Evolutionary conservation across 2,797 vertebrate species (phyloP), one percentile per base, ranked within the genome.

Genomic region (Benthosema pterotum): DNA sequence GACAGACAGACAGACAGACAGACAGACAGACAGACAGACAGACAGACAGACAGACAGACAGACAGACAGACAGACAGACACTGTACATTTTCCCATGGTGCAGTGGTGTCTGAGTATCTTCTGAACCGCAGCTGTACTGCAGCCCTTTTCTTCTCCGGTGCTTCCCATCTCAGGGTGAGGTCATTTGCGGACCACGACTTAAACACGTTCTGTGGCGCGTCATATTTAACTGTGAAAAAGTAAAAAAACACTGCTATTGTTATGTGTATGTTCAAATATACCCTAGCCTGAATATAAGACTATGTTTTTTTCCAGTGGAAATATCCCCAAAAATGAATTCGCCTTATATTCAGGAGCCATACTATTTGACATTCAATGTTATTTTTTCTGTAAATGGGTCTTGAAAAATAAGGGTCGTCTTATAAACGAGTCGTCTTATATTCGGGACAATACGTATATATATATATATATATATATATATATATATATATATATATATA

Each of bases 211-310:
- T 42, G 1, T 25, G 90, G 87, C 1, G 60, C 52, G 15, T 72
- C 60, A 50, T 79, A 88, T 57, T 90, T 91, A 19, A 91, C 90
- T 92, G 75, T 60, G 5, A 55, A 57, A n/a, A 66, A 57, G 45
- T 6, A 60, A 46, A 61, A 56, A 11, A 8, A 4, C 2, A 22
- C 19, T 22, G 22, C 22, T 25, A 25, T 32, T 32, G 28, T 32
- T 32, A 0, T n/a, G n/a, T n/a, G n/a, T n/a, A n/a, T n/a, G n/a
- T n/a, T n/a, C n/a, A n/a, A n/a, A n/a, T n/a, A n/a, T n/a, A n/a
- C n/a, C n/a, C n/a, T n/a, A n/a, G n/a, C n/a, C n/a, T n/a, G n/a
- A n/a, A n/a, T n/a, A n/a, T n/a, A n/a, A n/a, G n/a, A n/a, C n/a
- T n/a, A n/a, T n/a, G n/a, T n/a, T n/a, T n/a, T n/a, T n/a, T n/a